Conservation (phyloP, 2,113 vertebrate species). For the Dromas ardeola region DNA sequence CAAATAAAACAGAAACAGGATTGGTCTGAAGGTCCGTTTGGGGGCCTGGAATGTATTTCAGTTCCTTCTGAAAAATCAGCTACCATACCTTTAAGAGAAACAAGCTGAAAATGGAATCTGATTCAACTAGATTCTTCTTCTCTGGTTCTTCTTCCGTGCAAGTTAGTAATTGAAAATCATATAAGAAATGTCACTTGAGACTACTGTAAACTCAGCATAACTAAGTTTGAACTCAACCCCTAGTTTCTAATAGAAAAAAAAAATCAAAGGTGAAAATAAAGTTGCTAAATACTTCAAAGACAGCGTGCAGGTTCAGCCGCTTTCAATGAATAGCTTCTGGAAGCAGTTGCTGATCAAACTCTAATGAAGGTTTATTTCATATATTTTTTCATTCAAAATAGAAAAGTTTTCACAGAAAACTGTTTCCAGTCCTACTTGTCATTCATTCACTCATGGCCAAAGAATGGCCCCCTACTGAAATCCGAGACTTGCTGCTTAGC, state of each 20-base stretch:
- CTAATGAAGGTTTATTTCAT: background rate
- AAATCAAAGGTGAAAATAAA: slow-evolving; percentile 1
- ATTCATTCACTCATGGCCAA: background rate
- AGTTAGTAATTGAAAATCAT: background rate
- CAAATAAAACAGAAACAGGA: background rate
- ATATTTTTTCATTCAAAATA: background rate
- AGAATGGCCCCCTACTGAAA: background rate
- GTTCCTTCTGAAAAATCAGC: background rate
- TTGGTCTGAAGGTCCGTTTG: background rate
- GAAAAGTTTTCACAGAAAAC: background rate
- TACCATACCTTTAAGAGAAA: background rate
- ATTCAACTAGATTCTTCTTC: background rate
- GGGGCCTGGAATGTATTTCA: background rate
- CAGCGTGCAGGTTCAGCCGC: background rate
- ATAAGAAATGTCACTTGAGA: background rate
- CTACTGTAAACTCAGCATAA: background rate
- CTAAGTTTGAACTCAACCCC: background rate
- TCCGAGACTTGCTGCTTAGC: background rate
- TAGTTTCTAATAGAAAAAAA: background rate
- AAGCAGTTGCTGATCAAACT: background rate
- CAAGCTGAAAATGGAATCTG: background rate
- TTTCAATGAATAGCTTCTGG: background rate
- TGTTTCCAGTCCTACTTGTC: background rate
- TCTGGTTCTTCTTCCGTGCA: background rate
- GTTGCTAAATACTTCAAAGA: slow-evolving; percentile 7